Base-by-base conservation (phyloP, 2,797 vertebrate species). In the Crax fasciolata region DNA sequence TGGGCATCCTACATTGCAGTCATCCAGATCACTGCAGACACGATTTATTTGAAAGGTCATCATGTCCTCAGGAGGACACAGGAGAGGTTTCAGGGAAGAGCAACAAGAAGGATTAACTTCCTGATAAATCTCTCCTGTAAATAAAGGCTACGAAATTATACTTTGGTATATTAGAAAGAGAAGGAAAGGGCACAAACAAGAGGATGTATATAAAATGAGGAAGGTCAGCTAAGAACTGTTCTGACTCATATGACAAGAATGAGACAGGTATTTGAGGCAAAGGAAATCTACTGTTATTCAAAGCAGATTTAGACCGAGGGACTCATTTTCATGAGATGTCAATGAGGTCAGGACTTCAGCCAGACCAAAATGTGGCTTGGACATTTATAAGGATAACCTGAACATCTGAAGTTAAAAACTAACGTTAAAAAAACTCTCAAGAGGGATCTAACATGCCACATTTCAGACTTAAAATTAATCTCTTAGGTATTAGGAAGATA, bases 251-350 rank as follows among this genome's bases (percentile, higher is more conserved):
- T 0, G 0, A 51, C 90, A 80, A 61, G 57, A 84, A 74, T 28
- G 46, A 96, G 76, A 93, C 38, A 75, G 61, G 48, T 62, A 90
- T 13, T 85, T 35, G 2, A 96, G 83, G 81, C 32, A 92, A 77
- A 89, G 84, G 90, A 96, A 95, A 94, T 89, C n/a, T 84, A 68
- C 82, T 92, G 89, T 85, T 89, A 89, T 87, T 84, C 67, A 65
- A 86, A 81, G 49, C 43, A 43, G 87, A 94, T 90, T 95, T 96
- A 93, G 76, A 48, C 73, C 21, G 66, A 78, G 73, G 24, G 13
- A 73, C 66, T 96, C 76, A 91, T 94, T 96, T 94, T 87, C 91
- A 90, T 86, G 51, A 72, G 76, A 91, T 79, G 85, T 93, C 94
- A 76, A 27, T 84, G 95, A 90, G 91, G 65, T 88, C 90, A 97